phyloP scores from a whole-genome alignment of 2,113 vertebrate species.

The Cacatua alba region DNA sequence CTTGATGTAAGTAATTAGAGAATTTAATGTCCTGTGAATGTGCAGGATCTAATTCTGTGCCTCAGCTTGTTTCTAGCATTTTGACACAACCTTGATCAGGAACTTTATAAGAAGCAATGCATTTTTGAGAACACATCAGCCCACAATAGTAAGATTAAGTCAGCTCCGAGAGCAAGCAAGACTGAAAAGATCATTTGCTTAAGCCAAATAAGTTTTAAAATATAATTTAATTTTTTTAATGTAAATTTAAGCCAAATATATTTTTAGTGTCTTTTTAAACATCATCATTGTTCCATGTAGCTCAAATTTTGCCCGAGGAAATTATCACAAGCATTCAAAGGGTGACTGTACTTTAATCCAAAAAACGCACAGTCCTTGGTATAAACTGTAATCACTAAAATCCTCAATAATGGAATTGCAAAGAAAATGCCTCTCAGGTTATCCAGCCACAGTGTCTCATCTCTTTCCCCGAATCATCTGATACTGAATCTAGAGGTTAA shows the following conservation, averaged over 20 bases:
- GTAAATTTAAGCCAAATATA: background rate
- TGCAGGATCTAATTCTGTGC: background rate
- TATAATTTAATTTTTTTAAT: no score
- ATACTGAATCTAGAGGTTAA: background rate
- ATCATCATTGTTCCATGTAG: background rate
- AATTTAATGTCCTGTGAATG: background rate
- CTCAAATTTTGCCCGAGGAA: background rate
- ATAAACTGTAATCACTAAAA: background rate
- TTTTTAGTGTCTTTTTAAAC: background rate
- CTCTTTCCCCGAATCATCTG: fast-evolving
- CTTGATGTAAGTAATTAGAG: background rate
- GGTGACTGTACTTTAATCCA: background rate
- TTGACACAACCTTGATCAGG: background rate
- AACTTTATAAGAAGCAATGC: background rate
- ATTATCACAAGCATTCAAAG: background rate
- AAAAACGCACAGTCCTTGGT: background rate
- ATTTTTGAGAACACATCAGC: background rate
- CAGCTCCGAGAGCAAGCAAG: background rate
- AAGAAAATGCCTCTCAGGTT: background rate
- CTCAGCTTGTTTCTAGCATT: background rate
- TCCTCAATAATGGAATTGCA: background rate
- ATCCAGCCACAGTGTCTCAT: background rate
- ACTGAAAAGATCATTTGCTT: background rate
- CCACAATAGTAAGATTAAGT: background rate
- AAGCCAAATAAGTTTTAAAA: background rate